Base-by-base conservation (phyloP, 2,797 vertebrate genomes). In the Pantherophis vulpinus region DNA sequence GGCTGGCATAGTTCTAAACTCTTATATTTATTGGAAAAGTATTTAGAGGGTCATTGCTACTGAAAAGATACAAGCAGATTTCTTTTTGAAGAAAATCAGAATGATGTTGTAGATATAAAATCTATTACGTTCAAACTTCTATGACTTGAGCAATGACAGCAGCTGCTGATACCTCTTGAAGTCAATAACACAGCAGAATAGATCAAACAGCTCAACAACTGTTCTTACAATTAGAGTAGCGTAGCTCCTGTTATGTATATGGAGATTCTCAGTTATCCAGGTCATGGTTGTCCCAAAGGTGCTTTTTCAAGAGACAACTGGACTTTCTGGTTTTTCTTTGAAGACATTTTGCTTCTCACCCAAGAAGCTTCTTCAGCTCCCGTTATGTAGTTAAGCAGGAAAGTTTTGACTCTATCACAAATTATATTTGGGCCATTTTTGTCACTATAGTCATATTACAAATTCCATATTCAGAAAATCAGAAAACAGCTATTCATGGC, bases 101-200 rank as follows among this genome's bases (percentile, higher is more conserved):
- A 56, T 60, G 16, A 88, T 10, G 23, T 74, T 87, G 56, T 14
- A 60, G 2, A 32, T 83, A 88, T 47, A 89, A 88, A 93, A 91
- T 86, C n/a, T 88, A 51, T 93, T 91, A 89, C 42, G 12, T 60
- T 89, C 58, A 60, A n/a, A 91, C n/a, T 23, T 86, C 16, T 56
- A 10, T 74, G 51, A 86, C 14, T 16, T 91, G 87, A 93, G 51
- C 58, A 63, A 63, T 87, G 86, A 59, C 51, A 93, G 70, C 70
- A 91, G 93, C 70, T 93, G 66, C 59, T 56, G 58, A 88, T 59
- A 87, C 27, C 13, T 60, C 83, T 88, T 93, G 54, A 93, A 93
- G 86, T 91, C 47, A 83, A n/a, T 89, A 63, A 89, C 54, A 83
- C 25, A 83, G 25, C 86, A 55, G 63, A 93, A 91, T 91, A 89